Percentiles rank a stretch among this genome's conserved stretches.
Conservation (phyloP, 2,888 invertebrate genomes). For the Gnatocerus cornutus region DNA sequence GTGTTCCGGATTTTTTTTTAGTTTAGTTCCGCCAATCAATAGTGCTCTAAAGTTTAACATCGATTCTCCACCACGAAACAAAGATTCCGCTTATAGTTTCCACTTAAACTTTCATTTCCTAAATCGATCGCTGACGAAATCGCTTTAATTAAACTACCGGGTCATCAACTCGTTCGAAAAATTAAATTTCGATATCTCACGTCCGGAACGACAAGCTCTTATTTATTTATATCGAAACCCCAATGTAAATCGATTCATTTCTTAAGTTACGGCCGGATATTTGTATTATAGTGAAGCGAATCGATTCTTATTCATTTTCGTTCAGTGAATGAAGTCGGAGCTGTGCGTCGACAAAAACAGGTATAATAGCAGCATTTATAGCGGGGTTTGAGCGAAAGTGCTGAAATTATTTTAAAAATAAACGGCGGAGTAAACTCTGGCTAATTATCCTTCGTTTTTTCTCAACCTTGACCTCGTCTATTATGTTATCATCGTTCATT, state of each 20-base stretch:
- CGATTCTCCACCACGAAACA: background rate
- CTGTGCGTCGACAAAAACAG: background rate
- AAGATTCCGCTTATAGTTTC: constrained; percentile 12
- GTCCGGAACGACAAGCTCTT: background rate
- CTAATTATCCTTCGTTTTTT: too few species aligned
- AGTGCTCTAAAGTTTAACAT: background rate
- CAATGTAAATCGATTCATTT: constrained; percentile 22
- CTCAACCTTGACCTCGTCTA: too few species aligned
- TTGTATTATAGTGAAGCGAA: constrained; percentile 12
- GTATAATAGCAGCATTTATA: background rate
- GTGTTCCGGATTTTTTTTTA: too few species aligned
- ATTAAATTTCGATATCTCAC: constrained; percentile 7
- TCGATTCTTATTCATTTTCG: constrained; percentile 7
- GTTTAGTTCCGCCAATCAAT: background rate
- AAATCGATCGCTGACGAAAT: constrained; percentile 6
- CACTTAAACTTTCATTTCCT: background rate
- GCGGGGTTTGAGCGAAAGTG: background rate
- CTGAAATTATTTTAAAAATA: too few species aligned
- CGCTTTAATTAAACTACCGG: constrained; percentile 25
- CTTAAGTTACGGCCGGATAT: constrained; percentile 13
- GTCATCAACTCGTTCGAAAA: constrained; percentile 18
- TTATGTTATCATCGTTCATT: too few species aligned
- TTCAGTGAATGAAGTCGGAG: background rate
- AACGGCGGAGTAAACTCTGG: too few species aligned
- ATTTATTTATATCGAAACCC: constrained; percentile 23